Percentiles rank a stretch among this genome's conserved stretches.
These are phyloP conservation scores for Drosophila rhopaloa DNA, from an alignment of 1,140 invertebrate species.

Conservation along the genomic window DNA sequence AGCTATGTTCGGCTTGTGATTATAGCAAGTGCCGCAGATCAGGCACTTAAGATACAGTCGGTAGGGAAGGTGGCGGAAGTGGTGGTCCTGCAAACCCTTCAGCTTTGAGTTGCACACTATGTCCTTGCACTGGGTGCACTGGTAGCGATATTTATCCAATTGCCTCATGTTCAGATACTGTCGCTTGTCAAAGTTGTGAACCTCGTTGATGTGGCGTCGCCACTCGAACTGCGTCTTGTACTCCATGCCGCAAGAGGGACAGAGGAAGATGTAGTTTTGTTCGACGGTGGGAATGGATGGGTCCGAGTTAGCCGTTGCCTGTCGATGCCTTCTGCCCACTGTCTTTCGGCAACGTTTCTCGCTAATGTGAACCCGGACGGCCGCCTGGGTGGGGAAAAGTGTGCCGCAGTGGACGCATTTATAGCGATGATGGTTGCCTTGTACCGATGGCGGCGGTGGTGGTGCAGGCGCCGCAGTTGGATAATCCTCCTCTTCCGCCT, in stretches of 20 bases:
- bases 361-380: conserved; percentile 63
- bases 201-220: conserved; percentile 80
- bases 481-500: conserved; percentile 67
- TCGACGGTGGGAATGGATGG: conserved; percentile 47
- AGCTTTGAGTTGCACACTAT: conserved; percentile 74
- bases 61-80: conserved; percentile 76
- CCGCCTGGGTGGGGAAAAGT: conserved; percentile 54
- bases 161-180: conserved; percentile 73
- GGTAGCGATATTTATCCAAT: conserved; percentile 76
- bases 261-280: conserved; percentile 74
- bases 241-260: conserved; percentile 71
- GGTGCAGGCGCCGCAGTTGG: not conserved
- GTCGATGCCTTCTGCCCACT: not conserved
- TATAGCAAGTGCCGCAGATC: conserved; percentile 79
- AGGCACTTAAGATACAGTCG: conserved; percentile 75
- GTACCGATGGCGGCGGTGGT: not conserved
- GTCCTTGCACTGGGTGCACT: conserved; percentile 74
- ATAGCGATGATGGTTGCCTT: conserved; percentile 40
- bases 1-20: conserved; percentile 79
- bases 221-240: conserved; percentile 76
- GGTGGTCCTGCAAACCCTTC: conserved; percentile 80
- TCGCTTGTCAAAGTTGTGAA: conserved; percentile 77
- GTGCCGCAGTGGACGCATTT: conserved; percentile 71
- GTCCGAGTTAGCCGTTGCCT: not conserved
- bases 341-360: conserved; percentile 57